phyloP scores from a whole-genome alignment of 1,140 invertebrate genomes.

The Brachystomella parvula region DNA sequence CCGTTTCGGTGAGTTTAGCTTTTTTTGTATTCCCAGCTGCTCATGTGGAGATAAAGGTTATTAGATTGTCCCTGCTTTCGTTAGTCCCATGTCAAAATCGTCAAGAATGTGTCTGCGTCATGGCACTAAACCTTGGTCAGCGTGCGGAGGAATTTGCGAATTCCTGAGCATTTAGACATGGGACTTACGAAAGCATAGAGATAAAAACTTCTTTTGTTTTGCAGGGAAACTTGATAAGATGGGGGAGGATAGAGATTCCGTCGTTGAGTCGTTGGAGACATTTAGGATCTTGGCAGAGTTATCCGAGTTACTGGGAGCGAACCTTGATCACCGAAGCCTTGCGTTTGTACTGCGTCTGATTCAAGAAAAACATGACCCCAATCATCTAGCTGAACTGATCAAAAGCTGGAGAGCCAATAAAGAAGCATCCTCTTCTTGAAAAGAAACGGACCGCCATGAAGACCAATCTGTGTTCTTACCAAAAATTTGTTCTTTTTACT shows the following conservation, averaged over 20 bases:
- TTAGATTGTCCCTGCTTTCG: too few species aligned
- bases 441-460: background rate
- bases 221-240: too few species aligned
- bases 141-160: too few species aligned
- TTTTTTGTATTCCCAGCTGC: too few species aligned
- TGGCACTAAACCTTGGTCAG: too few species aligned
- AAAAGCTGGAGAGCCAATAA: conserved; percentile 14
- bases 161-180: too few species aligned
- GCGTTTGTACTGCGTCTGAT: background rate
- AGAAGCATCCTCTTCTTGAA: background rate
- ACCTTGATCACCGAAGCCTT: background rate
- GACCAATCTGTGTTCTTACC: background rate
- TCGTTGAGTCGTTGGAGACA: background rate
- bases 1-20: too few species aligned
- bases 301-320: conserved; percentile 11
- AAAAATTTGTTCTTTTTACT: conserved; percentile 6
- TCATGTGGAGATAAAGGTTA: too few species aligned
- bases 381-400: conserved; percentile 10
- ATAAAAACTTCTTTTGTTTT: too few species aligned
- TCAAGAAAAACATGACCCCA: conserved; percentile 11
- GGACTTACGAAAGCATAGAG: too few species aligned
- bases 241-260: background rate
- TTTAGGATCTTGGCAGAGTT: conserved; percentile 18
- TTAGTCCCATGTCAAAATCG: too few species aligned
- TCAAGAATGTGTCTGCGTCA: too few species aligned